Percentiles rank a stretch among this genome's conserved stretches.
These are phyloP conservation scores for Ceratotherium simum DNA, from an alignment of 2,113 vertebrate genomes.

Conservation along the genomic window DNA sequence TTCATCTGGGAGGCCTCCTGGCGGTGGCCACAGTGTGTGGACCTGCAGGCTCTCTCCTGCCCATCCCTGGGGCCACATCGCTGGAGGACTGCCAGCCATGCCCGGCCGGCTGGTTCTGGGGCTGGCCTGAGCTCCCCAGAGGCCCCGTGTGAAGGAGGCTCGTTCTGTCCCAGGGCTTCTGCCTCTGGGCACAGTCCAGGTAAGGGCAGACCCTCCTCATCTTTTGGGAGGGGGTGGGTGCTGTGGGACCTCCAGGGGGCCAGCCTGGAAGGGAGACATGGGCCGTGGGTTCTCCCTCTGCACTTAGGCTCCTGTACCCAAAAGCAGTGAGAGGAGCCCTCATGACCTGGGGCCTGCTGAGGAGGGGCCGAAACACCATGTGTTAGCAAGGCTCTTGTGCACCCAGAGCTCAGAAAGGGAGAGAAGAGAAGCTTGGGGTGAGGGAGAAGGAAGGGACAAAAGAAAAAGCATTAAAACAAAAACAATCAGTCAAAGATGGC, in stretches of 20 bases:
- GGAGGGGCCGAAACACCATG: no score
- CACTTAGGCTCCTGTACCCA: no score
- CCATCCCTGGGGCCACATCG: constrained; percentile 85
- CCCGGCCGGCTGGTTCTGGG: constrained; percentile 90
- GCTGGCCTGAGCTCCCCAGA: constrained; percentile 88
- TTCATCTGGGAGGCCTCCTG: background rate
- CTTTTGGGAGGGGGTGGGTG: background rate
- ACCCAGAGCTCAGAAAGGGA: background rate
- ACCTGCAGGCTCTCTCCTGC: constrained; percentile 89
- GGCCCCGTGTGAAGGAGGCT: constrained; percentile 89
- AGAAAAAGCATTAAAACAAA: background rate
- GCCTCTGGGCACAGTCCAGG: constrained; percentile 89
- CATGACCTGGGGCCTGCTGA: background rate
- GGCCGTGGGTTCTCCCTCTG: accelerated
- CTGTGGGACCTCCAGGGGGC: background rate
- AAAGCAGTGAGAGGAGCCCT: background rate
- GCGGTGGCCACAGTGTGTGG: background rate
- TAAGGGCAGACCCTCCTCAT: constrained; percentile 38
- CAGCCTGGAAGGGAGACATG: background rate
- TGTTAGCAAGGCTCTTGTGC: accelerated
- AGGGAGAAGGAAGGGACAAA: background rate
- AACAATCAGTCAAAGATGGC: background rate
- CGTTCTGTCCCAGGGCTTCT: constrained; percentile 93
- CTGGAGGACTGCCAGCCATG: constrained; percentile 90
- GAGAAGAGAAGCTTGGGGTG: background rate